phyloP scores from a whole-genome alignment of 1,140 invertebrate genomes.

The Drosophila subobscura region DNA sequence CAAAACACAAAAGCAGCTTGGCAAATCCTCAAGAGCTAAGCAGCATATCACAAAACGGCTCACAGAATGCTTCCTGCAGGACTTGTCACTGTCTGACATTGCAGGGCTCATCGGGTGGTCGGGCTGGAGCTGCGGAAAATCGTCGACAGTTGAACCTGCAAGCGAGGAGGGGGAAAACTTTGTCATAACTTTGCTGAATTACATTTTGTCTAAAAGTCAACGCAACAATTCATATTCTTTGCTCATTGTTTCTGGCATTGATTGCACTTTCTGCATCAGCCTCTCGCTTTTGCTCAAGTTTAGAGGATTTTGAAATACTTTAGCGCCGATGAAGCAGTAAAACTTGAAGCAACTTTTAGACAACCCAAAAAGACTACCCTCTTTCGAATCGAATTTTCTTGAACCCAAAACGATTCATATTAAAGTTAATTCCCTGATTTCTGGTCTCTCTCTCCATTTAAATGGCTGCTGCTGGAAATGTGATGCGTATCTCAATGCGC shows the following conservation, averaged over 20 bases:
- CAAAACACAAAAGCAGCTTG: slow-evolving; percentile 70
- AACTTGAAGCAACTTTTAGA: slow-evolving; percentile 18
- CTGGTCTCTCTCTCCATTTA: slow-evolving; percentile 55
- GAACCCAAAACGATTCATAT: slow-evolving; percentile 23
- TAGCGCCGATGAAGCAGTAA: slow-evolving; percentile 28
- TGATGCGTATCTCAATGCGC: slow-evolving; percentile 45
- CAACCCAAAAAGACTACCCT: not conserved
- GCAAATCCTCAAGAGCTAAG: slow-evolving; percentile 75
- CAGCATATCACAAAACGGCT: slow-evolving; percentile 71
- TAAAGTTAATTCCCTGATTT: slow-evolving; percentile 50
- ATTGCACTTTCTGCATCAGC: slow-evolving; percentile 36
- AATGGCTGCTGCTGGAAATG: slow-evolving; percentile 45
- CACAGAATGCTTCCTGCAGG: slow-evolving; percentile 53
- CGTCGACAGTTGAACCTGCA: slow-evolving; percentile 65
- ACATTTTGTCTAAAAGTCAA: slow-evolving; percentile 51
- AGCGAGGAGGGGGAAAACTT: slow-evolving; percentile 62
- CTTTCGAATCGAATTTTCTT: slow-evolving; percentile 1
- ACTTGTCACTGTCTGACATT: slow-evolving; percentile 39
- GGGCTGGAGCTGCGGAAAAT: slow-evolving; percentile 11
- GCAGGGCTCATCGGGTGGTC: slow-evolving; percentile 6
- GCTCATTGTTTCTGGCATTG: slow-evolving; percentile 52
- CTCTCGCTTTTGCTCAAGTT: slow-evolving; percentile 24
- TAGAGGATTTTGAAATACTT: slow-evolving; percentile 13
- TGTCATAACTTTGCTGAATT: slow-evolving; percentile 75
- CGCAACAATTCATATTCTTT: slow-evolving; percentile 46